Conservation (phyloP, 1,140 invertebrate genomes). For the Tribolium castaneum region DNA sequence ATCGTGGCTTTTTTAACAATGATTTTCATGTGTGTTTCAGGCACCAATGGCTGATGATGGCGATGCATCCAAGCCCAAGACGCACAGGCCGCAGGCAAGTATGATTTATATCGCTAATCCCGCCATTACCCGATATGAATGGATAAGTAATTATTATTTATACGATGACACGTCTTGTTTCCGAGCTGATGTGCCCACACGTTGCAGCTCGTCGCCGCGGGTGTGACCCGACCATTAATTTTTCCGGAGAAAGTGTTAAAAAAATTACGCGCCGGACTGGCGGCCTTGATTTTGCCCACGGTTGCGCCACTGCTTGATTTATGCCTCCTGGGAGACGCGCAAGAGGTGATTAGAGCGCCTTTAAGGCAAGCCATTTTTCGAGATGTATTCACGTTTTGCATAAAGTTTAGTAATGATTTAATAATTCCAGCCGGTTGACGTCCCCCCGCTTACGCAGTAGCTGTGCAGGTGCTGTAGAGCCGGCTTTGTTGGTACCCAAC, state of each 20-base stretch:
- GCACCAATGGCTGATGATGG: slow-evolving; percentile 51
- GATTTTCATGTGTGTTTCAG: slow-evolving; percentile 13
- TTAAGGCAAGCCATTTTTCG: too few relatives aligned
- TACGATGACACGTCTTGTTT: slow-evolving; percentile 37
- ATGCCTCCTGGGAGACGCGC: not conserved
- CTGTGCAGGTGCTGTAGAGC: slow-evolving; percentile 6
- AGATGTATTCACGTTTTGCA: too few relatives aligned
- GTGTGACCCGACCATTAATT: slow-evolving; percentile 27
- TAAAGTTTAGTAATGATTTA: not conserved
- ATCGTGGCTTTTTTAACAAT: not conserved
- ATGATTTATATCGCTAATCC: slow-evolving; percentile 29
- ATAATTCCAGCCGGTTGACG: slow-evolving; percentile 22
- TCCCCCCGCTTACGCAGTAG: not conserved
- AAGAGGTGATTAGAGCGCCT: too few relatives aligned
- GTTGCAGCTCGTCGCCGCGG: not conserved
- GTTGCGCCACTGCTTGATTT: not conserved
- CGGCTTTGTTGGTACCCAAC: slow-evolving; percentile 27
- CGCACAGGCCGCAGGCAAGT: slow-evolving; percentile 46
- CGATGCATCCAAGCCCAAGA: slow-evolving; percentile 39
- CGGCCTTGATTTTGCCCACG: not conserved
- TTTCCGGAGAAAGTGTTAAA: slow-evolving; percentile 33
- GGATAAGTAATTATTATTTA: slow-evolving; percentile 40
- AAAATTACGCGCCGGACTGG: not conserved
- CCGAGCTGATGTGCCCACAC: slow-evolving; percentile 31
- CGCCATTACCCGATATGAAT: slow-evolving; percentile 29